Conservation (phyloP, 2,113 vertebrate species). For the Centropristis striata region DNA sequence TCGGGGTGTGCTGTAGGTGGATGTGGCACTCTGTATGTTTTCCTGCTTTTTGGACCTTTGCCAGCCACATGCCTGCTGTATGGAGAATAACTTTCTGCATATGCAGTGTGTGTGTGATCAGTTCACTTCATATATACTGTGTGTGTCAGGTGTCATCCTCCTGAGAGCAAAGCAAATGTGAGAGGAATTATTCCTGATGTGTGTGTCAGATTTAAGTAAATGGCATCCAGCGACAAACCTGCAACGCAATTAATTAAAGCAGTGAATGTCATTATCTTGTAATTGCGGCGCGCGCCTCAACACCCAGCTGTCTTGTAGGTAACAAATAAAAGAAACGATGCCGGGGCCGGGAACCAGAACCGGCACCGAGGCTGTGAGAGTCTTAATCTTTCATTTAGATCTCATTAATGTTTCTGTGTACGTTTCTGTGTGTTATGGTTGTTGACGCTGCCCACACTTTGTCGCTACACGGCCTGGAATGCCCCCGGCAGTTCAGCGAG, state of each 20-base stretch:
- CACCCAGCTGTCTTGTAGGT: constrained; percentile 22
- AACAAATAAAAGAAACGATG: constrained; percentile 14
- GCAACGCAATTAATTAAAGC: constrained; percentile 42
- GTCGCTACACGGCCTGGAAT: constrained; percentile 27
- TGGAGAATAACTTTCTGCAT: no score
- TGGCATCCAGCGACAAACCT: not conserved
- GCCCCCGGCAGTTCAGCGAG: constrained; percentile 32
- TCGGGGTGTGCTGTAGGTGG: no score
- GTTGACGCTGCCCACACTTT: constrained; percentile 40
- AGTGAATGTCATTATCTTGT: constrained; percentile 15
- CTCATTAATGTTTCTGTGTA: constrained; percentile 57
- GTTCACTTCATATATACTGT: not conserved
- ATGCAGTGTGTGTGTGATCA: not conserved
- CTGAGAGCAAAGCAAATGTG: constrained; percentile 5
- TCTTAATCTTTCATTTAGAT: constrained; percentile 62
- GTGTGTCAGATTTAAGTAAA: constrained; percentile 22
- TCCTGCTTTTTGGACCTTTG: no score
- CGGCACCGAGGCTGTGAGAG: not conserved
- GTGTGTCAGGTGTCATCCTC: not conserved
- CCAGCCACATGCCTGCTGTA: no score
- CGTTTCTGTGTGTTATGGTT: constrained; percentile 26
- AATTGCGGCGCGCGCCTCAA: not conserved
- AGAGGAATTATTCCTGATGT: constrained; percentile 15
- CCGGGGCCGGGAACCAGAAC: constrained; percentile 7
- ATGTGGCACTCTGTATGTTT: no score